Evolutionary conservation across 2,888 invertebrate genomes (phyloP).

Genomic region (Coronaproctus castanopsis): DNA sequence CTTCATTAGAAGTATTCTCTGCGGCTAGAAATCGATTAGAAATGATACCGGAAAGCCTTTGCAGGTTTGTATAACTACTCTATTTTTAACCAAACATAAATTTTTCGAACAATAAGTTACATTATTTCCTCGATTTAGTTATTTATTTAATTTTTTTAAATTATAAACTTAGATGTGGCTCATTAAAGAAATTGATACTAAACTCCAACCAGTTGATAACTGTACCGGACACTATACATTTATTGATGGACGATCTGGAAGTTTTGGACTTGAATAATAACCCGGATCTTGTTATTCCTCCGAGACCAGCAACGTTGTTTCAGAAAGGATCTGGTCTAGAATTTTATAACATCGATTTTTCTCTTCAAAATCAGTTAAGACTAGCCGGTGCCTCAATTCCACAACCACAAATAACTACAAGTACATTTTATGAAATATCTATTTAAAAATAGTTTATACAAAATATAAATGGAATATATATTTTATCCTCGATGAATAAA

Average conservation of each 20-base stretch:
- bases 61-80: constrained; percentile 40
- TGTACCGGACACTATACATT: constrained; percentile 89
- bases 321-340: constrained; percentile 54
- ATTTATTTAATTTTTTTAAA: not conserved
- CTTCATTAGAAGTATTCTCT: constrained; percentile 80
- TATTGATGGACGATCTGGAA: constrained; percentile 72
- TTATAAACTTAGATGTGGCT: constrained; percentile 50
- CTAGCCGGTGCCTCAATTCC: constrained; percentile 75
- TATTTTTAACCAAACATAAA: no score
- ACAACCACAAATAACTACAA: constrained; percentile 43
- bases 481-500: no score
- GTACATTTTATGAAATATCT: no score
- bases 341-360: constrained; percentile 98
- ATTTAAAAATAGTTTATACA: not conserved
- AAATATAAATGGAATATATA: no score
- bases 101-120: no score
- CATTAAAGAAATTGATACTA: constrained; percentile 75
- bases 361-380: constrained; percentile 79
- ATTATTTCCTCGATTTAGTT: no score
- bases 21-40: constrained; percentile 89
- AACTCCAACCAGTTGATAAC: constrained; percentile 87
- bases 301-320: constrained; percentile 68
- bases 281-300: constrained; percentile 90
- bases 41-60: constrained; percentile 95
- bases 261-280: constrained; percentile 80